A percentile compares a stretch with the other conserved stretches of the same genome.
These are phyloP conservation scores for Pampusana beccarii DNA, from an alignment of 2,113 vertebrate genomes.

Conservation along the genomic window DNA sequence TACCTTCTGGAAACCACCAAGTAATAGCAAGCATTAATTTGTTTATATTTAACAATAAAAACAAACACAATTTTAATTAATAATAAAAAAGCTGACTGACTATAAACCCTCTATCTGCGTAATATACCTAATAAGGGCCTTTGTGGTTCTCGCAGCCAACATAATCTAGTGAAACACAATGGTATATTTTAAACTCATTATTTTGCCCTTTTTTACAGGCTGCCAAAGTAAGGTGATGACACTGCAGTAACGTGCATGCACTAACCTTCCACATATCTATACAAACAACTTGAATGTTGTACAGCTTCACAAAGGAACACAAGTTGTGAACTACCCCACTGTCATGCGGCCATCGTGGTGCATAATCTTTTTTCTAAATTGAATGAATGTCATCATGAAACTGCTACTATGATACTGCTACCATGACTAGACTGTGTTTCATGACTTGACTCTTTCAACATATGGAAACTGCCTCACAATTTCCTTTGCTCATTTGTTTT, in stretches of 20 bases:
- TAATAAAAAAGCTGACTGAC: not conserved
- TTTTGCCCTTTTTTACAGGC: not conserved
- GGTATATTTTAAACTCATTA: not conserved
- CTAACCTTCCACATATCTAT: not conserved
- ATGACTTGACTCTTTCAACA: not conserved
- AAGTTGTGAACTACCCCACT: not conserved
- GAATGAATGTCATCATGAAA: not conserved
- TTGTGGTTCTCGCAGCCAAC: not conserved
- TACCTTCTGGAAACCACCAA: not conserved
- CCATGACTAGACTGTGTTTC: not conserved
- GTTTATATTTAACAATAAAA: not conserved
- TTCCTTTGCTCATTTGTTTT: not conserved
- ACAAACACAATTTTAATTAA: not conserved
- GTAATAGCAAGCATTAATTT: rapidly evolving
- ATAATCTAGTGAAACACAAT: not conserved
- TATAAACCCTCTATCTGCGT: not conserved
- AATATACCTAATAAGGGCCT: not conserved
- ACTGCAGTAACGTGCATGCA: not conserved
- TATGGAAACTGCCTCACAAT: not conserved
- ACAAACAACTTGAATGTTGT: not conserved
- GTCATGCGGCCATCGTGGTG: too few relatives aligned
- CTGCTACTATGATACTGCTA: not conserved
- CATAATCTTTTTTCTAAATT: not conserved
- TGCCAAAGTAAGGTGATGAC: not conserved
- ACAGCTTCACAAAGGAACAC: not conserved